phyloP scores from a whole-genome alignment of 2,888 invertebrate genomes.

The Aleiodes leptofemur region DNA sequence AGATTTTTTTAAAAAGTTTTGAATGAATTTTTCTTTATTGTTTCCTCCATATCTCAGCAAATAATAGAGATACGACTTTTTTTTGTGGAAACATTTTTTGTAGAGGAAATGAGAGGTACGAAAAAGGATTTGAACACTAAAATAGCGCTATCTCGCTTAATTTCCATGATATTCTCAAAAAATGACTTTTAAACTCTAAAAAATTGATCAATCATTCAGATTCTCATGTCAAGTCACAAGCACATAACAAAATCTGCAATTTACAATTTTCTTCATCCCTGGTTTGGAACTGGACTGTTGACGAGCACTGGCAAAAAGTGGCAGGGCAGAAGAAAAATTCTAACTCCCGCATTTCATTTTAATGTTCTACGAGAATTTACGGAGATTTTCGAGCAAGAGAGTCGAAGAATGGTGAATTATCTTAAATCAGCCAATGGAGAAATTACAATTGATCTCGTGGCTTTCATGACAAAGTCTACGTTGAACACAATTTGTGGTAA shows the following conservation, averaged over 20 bases:
- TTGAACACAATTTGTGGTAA: slow-evolving; percentile 83
- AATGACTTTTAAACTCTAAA: background rate
- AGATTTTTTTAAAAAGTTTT: too few species aligned
- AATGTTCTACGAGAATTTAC: slow-evolving; percentile 77
- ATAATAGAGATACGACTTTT: too few species aligned
- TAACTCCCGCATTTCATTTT: slow-evolving; percentile 83
- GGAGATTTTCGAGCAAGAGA: slow-evolving; percentile 74
- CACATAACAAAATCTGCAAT: slow-evolving; percentile 71
- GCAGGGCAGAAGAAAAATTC: slow-evolving; percentile 79
- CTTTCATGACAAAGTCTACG: slow-evolving; percentile 79
- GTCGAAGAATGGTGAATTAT: slow-evolving; percentile 67
- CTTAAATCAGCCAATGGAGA: slow-evolving; percentile 63
- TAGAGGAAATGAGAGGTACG: too few species aligned
- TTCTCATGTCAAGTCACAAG: slow-evolving; percentile 65
- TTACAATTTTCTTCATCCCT: slow-evolving; percentile 73
- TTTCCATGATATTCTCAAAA: background rate
- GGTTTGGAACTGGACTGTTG: slow-evolving; percentile 75
- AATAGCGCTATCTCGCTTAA: too few species aligned
- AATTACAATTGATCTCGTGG: slow-evolving; percentile 76
- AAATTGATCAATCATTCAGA: slow-evolving; percentile 56
- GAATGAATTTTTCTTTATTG: too few species aligned
- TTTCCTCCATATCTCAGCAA: too few species aligned
- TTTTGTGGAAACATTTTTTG: too few species aligned
- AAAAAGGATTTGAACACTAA: too few species aligned
- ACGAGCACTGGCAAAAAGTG: slow-evolving; percentile 77